These are phyloP conservation scores for Percopsis omiscomaycus DNA, from an alignment of 2,797 vertebrate genomes.

Conservation along the genomic window DNA sequence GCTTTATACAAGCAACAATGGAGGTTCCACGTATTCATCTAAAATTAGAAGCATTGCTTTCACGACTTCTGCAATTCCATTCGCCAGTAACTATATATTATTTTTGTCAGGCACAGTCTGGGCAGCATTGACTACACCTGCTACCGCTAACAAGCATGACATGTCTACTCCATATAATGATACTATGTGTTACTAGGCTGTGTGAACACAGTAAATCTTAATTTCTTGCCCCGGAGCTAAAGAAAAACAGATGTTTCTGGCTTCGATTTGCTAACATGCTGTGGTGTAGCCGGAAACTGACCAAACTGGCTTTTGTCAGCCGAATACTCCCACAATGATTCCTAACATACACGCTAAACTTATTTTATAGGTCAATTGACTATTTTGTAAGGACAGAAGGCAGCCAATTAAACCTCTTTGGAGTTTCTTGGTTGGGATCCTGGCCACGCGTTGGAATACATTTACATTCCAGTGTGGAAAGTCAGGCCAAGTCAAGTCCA, in stretches of 20 bases:
- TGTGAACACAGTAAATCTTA: too few relatives aligned
- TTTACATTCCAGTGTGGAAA: too few relatives aligned
- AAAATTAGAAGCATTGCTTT: not conserved
- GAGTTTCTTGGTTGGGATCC: not conserved
- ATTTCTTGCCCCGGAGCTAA: too few relatives aligned
- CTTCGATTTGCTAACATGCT: not conserved
- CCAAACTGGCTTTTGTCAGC: slow-evolving; percentile 31
- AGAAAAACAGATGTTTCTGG: not conserved
- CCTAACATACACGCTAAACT: slow-evolving; percentile 25
- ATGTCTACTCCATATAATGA: too few relatives aligned
- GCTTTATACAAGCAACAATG: not conserved
- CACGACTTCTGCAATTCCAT: not conserved
- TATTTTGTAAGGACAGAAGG: slow-evolving; percentile 6
- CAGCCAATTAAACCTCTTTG: slow-evolving; percentile 3
- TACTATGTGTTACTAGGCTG: too few relatives aligned
- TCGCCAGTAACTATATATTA: not conserved
- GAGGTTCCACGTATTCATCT: not conserved
- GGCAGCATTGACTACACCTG: not conserved
- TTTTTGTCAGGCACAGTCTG: not conserved
- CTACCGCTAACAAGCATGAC: too few relatives aligned
- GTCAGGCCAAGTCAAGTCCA: too few relatives aligned
- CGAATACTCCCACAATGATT: slow-evolving; percentile 11
- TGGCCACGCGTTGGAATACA: too few relatives aligned
- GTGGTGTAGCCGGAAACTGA: not conserved
- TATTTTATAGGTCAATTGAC: slow-evolving; percentile 33